Evolutionary conservation across 2,888 invertebrate species (phyloP).

Genomic region (Nezara viridula): DNA sequence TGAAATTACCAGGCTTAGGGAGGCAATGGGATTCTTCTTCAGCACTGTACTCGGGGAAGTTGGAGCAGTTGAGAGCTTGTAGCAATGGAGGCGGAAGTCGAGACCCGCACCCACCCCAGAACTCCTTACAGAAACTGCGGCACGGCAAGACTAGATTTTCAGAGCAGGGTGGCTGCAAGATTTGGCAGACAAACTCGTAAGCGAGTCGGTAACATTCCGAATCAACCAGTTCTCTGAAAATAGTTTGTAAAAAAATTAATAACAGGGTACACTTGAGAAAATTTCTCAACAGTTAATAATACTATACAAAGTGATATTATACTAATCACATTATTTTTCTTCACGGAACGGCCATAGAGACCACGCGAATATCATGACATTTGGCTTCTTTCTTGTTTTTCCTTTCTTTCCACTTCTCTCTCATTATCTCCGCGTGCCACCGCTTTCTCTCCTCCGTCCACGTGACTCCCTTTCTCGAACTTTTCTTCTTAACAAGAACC

Average conservation of each 20-base stretch:
- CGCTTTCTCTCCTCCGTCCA: too few species aligned
- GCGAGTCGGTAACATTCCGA: slow-evolving; percentile 91
- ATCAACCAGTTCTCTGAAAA: slow-evolving; percentile 83
- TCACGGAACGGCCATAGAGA: too few species aligned
- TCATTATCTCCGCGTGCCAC: too few species aligned
- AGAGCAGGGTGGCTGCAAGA: slow-evolving; percentile 84
- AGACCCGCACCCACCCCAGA: slow-evolving; percentile 85
- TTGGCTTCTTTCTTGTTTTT: too few species aligned
- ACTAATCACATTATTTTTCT: too few species aligned
- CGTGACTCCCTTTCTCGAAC: too few species aligned
- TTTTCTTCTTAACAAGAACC: too few species aligned
- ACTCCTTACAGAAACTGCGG: slow-evolving; percentile 86
- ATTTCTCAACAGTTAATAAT: background rate
- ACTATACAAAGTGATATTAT: background rate
- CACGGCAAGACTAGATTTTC: slow-evolving; percentile 77
- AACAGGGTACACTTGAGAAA: background rate
- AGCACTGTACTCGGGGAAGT: slow-evolving; percentile 84
- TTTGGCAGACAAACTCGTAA: slow-evolving; percentile 89
- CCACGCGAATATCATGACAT: too few species aligned
- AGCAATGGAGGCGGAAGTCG: slow-evolving; percentile 80
- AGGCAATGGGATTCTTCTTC: slow-evolving; percentile 76
- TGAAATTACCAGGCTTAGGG: slow-evolving; percentile 80
- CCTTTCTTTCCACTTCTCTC: too few species aligned
- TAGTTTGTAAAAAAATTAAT: background rate
- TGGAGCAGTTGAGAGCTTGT: slow-evolving; percentile 81